Conservation (phyloP, 2,797 vertebrate genomes). For the Odontamblyopus lacepedii region DNA sequence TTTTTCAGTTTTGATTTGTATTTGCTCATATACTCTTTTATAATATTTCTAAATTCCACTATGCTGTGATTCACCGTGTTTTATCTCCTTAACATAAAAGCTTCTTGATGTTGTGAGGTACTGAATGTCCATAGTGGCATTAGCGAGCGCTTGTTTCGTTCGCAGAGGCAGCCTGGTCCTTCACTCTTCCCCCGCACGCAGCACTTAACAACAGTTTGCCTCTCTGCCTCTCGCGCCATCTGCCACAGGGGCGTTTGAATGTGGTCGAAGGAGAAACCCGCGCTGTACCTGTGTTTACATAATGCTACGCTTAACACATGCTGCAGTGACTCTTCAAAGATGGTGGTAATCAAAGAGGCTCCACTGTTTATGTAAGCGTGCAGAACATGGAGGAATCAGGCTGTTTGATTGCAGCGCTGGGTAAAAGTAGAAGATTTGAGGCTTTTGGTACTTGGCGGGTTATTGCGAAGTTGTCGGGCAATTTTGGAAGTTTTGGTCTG, state of each 20-base stretch:
- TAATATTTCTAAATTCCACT: too few relatives aligned
- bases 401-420: slow-evolving; percentile 32
- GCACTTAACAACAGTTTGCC: slow-evolving; percentile 32
- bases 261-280: slow-evolving; percentile 19
- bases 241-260: slow-evolving; percentile 38
- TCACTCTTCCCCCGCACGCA: slow-evolving; percentile 25
- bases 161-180: slow-evolving; percentile 24
- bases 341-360: slow-evolving; percentile 8
- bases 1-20: too few relatives aligned
- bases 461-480: too few relatives aligned
- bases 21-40: too few relatives aligned
- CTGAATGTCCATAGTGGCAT: neutral
- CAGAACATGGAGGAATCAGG: neutral
- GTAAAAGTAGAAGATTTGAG: too few relatives aligned
- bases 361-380: slow-evolving; percentile 2
- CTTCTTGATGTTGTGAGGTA: neutral
- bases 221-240: slow-evolving; percentile 32
- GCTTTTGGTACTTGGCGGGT: too few relatives aligned
- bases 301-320: slow-evolving; percentile 15
- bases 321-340: neutral
- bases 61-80: too few relatives aligned
- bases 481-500: too few relatives aligned
- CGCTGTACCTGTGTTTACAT: slow-evolving; percentile 18
- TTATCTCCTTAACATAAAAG: too few relatives aligned
- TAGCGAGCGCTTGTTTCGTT: slow-evolving; percentile 5